Percentiles rank a stretch among this genome's conserved stretches.
phyloP scores from a whole-genome alignment of 2,888 invertebrate species.

The Hedya salicella region DNA sequence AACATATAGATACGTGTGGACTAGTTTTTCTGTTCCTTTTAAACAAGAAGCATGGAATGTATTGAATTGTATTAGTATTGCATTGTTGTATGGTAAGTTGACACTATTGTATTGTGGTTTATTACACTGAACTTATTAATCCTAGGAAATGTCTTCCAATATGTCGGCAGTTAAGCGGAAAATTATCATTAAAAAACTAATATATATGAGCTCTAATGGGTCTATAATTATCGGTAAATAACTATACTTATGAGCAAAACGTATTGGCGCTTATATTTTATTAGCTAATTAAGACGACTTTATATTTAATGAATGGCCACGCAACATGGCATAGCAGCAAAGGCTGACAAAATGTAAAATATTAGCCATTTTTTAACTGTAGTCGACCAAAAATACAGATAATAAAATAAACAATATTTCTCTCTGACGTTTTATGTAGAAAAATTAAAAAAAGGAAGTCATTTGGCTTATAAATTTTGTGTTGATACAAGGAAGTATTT shows the following conservation, averaged over 20 bases:
- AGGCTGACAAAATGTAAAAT: too few relatives aligned
- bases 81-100: constrained; percentile 14
- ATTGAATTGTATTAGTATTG: not conserved
- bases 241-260: not conserved
- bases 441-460: too few relatives aligned
- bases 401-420: too few relatives aligned
- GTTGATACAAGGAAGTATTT: too few relatives aligned
- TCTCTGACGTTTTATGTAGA: too few relatives aligned
- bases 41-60: constrained; percentile 1
- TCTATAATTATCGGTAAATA: not conserved
- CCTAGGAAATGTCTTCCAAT: not conserved
- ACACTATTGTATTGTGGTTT: constrained; percentile 7
- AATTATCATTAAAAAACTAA: not conserved
- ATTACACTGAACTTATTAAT: not conserved
- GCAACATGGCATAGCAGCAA: too few relatives aligned
- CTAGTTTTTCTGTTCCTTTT: constrained; percentile 7
- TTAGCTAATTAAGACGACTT: too few relatives aligned
- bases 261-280: too few relatives aligned
- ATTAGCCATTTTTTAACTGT: too few relatives aligned
- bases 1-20: not conserved
- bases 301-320: too few relatives aligned
- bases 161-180: not conserved
- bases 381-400: too few relatives aligned
- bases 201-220: not conserved
- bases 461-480: too few relatives aligned